These are phyloP conservation scores for Megalops atlanticus DNA, from an alignment of 2,113 vertebrate genomes.

Conservation along the genomic window DNA sequence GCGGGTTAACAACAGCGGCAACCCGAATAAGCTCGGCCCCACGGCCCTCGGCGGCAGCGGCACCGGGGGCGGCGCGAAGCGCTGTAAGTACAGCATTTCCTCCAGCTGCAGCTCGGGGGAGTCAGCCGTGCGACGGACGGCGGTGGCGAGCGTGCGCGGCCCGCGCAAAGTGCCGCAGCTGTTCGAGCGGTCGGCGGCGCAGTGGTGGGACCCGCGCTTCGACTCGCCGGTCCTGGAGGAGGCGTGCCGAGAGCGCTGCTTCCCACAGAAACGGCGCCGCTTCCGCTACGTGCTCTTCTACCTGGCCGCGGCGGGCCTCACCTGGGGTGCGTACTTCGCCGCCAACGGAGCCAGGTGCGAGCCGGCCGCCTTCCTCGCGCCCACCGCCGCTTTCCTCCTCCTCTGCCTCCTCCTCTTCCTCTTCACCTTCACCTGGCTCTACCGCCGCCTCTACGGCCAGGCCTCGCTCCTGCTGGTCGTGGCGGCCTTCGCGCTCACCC, in stretches of 20 bases:
- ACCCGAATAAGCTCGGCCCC: constrained; percentile 54
- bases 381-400: constrained; percentile 78
- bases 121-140: constrained; percentile 71
- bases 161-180: constrained; percentile 85
- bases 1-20: constrained; percentile 71
- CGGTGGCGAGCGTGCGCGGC: constrained; percentile 64
- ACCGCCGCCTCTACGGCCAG: constrained; percentile 78
- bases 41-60: constrained; percentile 56
- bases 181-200: constrained; percentile 88
- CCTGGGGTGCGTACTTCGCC: constrained; percentile 86
- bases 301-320: constrained; percentile 75
- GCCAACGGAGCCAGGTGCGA: constrained; percentile 73
- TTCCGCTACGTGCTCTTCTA: constrained; percentile 91
- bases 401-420: constrained; percentile 82
- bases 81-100: constrained; percentile 92
- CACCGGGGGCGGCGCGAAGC: constrained; percentile 75
- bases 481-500: constrained; percentile 81
- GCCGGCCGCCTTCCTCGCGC: constrained; percentile 71
- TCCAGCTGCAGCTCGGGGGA: constrained; percentile 91
- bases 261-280: constrained; percentile 88
- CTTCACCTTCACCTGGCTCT: constrained; percentile 85
- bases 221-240: constrained; percentile 92
- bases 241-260: constrained; percentile 89
- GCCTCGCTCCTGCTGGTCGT: constrained; percentile 80
- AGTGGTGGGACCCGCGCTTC: constrained; percentile 93